Evolutionary conservation across 2,113 vertebrate species (phyloP).

Genomic region (Dipodomys stephensi): DNA sequence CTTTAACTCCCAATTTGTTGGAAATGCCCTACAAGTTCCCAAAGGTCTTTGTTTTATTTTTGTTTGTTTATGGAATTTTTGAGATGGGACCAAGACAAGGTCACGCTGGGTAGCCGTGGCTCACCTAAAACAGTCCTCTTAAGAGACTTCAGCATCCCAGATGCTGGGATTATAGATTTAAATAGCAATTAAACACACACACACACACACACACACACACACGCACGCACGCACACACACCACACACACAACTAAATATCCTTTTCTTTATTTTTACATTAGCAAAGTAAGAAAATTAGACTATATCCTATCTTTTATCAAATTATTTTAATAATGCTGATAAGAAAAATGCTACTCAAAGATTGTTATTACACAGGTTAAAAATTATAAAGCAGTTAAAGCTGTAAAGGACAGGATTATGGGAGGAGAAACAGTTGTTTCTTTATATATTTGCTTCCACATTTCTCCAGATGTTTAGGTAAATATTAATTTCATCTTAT

Average conservation of each 20-base stretch:
- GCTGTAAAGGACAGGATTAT: neutral
- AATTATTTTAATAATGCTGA: constrained; percentile 26
- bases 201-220: neutral
- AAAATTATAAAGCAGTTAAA: constrained; percentile 46
- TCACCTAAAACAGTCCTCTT: neutral
- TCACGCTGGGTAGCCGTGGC: neutral
- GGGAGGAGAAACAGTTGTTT: neutral
- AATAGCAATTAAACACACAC: neutral
- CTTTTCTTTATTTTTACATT: constrained; percentile 13
- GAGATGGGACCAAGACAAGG: neutral
- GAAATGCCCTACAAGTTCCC: neutral
- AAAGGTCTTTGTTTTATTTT: neutral
- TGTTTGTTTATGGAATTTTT: neutral
- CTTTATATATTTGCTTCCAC: neutral
- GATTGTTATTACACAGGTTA: neutral
- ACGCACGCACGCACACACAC: neutral
- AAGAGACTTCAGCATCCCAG: neutral
- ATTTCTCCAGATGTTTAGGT: neutral
- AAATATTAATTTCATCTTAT: constrained; percentile 37
- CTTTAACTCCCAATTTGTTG: neutral
- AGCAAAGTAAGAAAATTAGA: neutral
- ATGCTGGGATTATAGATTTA: neutral
- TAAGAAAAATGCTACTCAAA: neutral
- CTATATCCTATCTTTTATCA: neutral
- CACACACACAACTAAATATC: neutral